Conservation (phyloP, 1,140 invertebrate genomes). For the Trichonephila clavipes region DNA sequence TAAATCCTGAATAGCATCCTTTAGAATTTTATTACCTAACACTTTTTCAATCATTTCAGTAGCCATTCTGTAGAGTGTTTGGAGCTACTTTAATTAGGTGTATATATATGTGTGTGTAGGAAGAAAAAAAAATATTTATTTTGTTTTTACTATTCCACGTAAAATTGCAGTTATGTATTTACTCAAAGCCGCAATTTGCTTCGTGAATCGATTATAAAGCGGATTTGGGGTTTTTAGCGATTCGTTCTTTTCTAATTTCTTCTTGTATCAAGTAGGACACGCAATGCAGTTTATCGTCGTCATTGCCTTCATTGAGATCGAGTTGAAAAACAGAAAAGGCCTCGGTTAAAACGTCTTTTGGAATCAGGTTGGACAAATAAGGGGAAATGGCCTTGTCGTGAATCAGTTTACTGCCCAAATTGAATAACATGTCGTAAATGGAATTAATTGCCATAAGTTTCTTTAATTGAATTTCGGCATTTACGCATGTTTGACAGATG, state of each 20-base stretch:
- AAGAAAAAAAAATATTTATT: no score
- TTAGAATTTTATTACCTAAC: neutral
- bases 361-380: neutral
- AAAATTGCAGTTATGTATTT: constrained; percentile 31
- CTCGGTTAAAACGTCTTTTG: neutral
- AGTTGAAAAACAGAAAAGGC: constrained; percentile 15
- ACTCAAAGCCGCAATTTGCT: constrained; percentile 36
- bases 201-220: constrained; percentile 22
- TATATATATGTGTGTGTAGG: no score
- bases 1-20: neutral
- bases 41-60: neutral
- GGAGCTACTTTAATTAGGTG: no score
- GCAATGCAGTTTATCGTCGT: constrained; percentile 26
- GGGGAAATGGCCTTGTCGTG: constrained; percentile 16
- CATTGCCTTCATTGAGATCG: neutral
- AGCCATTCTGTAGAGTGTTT: no score
- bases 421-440: constrained; percentile 40
- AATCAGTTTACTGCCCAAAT: neutral
- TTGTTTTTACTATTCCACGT: neutral
- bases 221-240: constrained; percentile 21
- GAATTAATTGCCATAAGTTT: constrained; percentile 14
- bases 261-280: constrained; percentile 42
- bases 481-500: neutral
- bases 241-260: constrained; percentile 40
- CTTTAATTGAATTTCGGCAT: constrained; percentile 43